Percentiles rank a stretch among this genome's conserved stretches.
phyloP scores from a whole-genome alignment of 2,113 vertebrate species.

The Cyanistes caeruleus region DNA sequence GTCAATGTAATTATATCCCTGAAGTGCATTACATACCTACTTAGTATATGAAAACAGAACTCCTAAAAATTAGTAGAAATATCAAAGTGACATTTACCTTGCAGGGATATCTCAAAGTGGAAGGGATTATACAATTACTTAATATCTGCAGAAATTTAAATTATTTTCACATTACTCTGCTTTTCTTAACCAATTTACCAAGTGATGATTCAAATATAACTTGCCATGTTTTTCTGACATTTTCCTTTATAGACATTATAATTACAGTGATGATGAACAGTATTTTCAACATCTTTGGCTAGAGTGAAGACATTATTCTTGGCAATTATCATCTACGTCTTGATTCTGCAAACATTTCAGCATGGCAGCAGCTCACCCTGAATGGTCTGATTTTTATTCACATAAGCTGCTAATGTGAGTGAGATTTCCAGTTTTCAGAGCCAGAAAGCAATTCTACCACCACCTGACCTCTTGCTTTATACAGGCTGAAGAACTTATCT shows the following conservation, averaged over 20 bases:
- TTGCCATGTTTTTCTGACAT: neutral
- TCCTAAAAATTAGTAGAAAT: neutral
- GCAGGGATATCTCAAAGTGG: neutral
- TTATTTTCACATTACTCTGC: neutral
- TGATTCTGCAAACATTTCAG: neutral
- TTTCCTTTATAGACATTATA: neutral
- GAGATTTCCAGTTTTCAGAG: neutral
- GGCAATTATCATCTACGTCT: neutral
- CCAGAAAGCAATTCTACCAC: neutral
- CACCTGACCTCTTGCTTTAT: neutral
- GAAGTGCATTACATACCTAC: neutral
- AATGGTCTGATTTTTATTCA: neutral
- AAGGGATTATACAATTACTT: neutral
- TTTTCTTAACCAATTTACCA: neutral
- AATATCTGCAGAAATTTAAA: neutral
- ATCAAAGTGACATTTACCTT: neutral
- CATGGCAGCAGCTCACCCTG: neutral
- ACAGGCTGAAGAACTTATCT: neutral
- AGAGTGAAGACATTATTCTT: neutral
- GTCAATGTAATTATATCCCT: neutral
- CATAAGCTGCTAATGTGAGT: neutral
- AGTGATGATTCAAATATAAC: neutral
- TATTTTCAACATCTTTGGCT: neutral
- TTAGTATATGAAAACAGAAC: neutral
- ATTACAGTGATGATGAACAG: neutral